These are phyloP conservation scores for Daphoenositta chrysoptera DNA, from an alignment of 2,113 vertebrate genomes.

Conservation along the genomic window DNA sequence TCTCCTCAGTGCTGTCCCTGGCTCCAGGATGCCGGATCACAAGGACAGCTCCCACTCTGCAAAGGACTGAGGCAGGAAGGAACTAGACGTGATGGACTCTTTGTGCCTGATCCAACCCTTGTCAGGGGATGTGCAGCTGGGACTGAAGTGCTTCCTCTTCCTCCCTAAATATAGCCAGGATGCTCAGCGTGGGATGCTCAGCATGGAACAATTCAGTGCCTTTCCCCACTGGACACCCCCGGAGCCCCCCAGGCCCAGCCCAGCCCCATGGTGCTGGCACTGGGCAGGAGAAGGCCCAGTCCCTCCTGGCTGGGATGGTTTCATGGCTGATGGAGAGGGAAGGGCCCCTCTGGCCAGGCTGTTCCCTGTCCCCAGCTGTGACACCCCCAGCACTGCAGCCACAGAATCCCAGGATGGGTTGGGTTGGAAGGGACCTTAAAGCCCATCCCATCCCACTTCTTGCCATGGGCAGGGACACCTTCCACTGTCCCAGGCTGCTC, in stretches of 20 bases:
- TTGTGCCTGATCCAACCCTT: not conserved
- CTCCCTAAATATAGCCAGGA: conserved; percentile 55
- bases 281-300: not conserved
- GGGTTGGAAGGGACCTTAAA: not conserved
- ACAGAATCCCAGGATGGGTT: not conserved
- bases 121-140: conserved; percentile 35
- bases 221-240: not conserved
- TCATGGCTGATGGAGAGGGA: not conserved
- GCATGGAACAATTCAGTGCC: not conserved
- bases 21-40: not conserved
- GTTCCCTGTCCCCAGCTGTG: not conserved
- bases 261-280: fast-evolving
- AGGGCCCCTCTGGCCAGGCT: not conserved
- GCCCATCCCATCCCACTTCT: not conserved
- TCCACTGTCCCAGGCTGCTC: not conserved
- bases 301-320: not conserved
- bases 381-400: not conserved
- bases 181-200: conserved; percentile 28
- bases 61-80: not conserved
- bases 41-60: not conserved
- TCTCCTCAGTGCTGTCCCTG: not conserved
- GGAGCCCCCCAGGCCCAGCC: not conserved
- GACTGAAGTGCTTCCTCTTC: conserved; percentile 53
- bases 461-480: not conserved
- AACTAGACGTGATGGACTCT: not conserved